phyloP scores from a whole-genome alignment of 2,113 vertebrate genomes.

The Phylloscopus trochiloides region DNA sequence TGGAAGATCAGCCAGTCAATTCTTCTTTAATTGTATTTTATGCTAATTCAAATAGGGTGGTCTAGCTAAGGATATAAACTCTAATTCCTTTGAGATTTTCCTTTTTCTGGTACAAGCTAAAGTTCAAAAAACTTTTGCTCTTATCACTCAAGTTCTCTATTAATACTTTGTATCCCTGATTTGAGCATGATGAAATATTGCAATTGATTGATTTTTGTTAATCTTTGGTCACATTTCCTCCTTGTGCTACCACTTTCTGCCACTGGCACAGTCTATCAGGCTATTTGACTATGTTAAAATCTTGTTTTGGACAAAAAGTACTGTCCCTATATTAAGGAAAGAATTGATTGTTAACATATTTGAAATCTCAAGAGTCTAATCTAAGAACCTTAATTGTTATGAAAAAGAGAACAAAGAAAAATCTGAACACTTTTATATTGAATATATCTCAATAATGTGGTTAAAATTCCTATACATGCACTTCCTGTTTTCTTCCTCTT shows the following conservation, averaged over 20 bases:
- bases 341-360: neutral
- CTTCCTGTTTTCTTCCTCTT: neutral
- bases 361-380: neutral
- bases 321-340: neutral
- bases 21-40: constrained; percentile 43
- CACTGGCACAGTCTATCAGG: neutral
- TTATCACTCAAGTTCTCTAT: neutral
- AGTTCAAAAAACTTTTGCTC: neutral
- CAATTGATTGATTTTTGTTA: neutral
- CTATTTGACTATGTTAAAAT: neutral
- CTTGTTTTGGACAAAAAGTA: neutral
- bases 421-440: neutral
- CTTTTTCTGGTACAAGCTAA: neutral
- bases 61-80: neutral
- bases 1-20: neutral
- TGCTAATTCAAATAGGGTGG: neutral
- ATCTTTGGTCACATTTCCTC: neutral
- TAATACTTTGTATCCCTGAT: neutral
- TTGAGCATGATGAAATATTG: neutral
- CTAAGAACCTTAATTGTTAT: neutral
- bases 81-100: neutral
- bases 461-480: neutral
- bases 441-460: neutral
- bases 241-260: neutral
- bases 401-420: neutral